Evolutionary conservation across 2,797 vertebrate species (phyloP), one percentile per base, ranked within the genome.

Genomic region (Lepilemur ruficaudatus): DNA sequence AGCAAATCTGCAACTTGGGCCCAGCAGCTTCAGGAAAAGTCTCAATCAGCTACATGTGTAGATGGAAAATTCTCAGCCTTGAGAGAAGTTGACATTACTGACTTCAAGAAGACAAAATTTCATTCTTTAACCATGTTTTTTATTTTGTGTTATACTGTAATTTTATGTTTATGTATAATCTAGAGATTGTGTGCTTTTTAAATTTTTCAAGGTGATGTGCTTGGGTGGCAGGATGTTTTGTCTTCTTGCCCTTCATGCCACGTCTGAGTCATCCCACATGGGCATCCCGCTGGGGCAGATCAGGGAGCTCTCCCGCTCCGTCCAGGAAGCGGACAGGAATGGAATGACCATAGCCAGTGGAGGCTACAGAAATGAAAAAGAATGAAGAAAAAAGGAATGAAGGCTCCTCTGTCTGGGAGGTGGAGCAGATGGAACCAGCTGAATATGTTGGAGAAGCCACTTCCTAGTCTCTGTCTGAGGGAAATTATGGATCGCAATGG

Each of bases 221-320:
- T 46, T 35, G 4, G 28, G 17, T 18, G 20, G 43, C 65, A 22
- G 59, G 43, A 46, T 3, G 1, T 30, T 83, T 32, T 28, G 28
- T 55, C 50, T 94, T 67, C 81, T 76, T 4, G 4, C 61, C 1
- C 59, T 57, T 28, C n/a, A 10, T 10, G 11, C 57, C 3, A 0
- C 0, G 5, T 28, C 32, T 30, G 15, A 76, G 7, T 50, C 59
- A 55, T 9, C 30, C 52, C 75, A 41, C 8, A 61, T 23, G 13
- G 0, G 4, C 8, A 69, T 8, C 13, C 1, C 0, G 25, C 63
- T 1, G 4, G 46, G 30, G 11, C n/a, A 67, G 4, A 22, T 46
- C 38, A 38, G 67, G 65, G 25, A n/a, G 20, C 28, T 18, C 23
- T 46, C 35, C 38, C 13, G 23, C 5, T 43, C 20, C 4, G 3